A percentile compares a stretch with the other conserved stretches of the same genome.
These are phyloP conservation scores for Phataginus tetradactyla DNA, from an alignment of 2,797 vertebrate species.

Conservation along the genomic window DNA sequence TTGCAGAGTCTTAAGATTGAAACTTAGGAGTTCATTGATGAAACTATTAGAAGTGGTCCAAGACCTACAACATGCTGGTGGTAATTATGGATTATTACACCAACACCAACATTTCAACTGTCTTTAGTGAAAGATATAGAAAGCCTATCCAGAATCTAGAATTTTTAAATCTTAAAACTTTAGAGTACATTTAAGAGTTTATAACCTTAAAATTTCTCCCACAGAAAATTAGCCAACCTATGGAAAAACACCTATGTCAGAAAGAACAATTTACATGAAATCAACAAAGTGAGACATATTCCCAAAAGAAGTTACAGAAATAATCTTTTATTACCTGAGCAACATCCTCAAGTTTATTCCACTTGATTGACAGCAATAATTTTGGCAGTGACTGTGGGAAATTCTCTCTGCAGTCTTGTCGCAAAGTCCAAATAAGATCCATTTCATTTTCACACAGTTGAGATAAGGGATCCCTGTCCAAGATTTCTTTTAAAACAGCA, in stretches of 20 bases:
- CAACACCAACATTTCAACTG: not conserved
- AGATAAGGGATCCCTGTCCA: conserved; percentile 97
- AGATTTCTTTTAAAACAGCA: conserved; percentile 98
- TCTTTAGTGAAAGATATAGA: not conserved
- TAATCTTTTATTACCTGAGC: conserved; percentile 91
- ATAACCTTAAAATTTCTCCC: conserved; percentile 32
- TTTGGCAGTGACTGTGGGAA: conserved; percentile 98
- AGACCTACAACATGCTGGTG: not conserved
- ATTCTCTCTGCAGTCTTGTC: conserved; percentile 95
- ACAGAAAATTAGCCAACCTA: conserved; percentile 5
- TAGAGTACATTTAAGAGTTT: not conserved
- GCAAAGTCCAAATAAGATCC: conserved; percentile 98
- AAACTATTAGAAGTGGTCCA: not conserved
- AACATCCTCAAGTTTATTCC: conserved; percentile 99
- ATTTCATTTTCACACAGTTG: conserved; percentile 99
- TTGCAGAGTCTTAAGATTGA: not conserved
- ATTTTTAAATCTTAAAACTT: not conserved
- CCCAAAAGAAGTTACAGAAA: not conserved
- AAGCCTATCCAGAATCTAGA: not conserved
- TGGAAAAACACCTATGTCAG: not conserved
- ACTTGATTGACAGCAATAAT: conserved; percentile 97
- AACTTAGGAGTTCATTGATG: not conserved
- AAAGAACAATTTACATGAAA: conserved; percentile 37
- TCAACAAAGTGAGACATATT: not conserved
- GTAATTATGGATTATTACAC: not conserved